Percentiles rank a stretch among this genome's conserved stretches.
These are phyloP conservation scores for Dysmachus trigonus DNA, from an alignment of 2,888 invertebrate species.

Conservation along the genomic window DNA sequence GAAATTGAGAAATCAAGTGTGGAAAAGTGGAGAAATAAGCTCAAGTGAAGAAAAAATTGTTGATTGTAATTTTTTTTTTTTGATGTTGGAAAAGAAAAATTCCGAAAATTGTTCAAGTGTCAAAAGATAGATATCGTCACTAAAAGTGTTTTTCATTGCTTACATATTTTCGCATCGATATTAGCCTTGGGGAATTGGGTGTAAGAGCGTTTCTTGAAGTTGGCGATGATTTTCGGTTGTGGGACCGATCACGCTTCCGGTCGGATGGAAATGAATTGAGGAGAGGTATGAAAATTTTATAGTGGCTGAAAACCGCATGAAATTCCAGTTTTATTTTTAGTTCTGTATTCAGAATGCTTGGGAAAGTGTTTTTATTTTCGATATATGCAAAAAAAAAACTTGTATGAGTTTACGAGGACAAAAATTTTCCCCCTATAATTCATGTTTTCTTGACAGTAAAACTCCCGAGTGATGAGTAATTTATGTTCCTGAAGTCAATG, in stretches of 20 bases:
- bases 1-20: not conserved
- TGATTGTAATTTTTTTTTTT: not conserved
- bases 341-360: not conserved
- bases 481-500: not conserved
- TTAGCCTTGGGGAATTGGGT: conserved; percentile 1
- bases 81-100: conserved; percentile 16
- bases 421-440: not conserved
- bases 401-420: not conserved
- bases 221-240: not conserved
- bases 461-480: not conserved
- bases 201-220: not conserved
- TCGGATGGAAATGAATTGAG: conserved; percentile 4
- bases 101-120: conserved; percentile 6
- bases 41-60: not conserved
- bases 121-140: not conserved
- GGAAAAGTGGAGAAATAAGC: not conserved
- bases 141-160: not conserved
- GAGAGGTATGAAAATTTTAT: conserved; percentile 4
- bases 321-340: conserved; percentile 24
- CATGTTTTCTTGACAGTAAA: conserved; percentile 23
- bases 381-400: not conserved
- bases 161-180: conserved; percentile 4
- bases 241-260: conserved; percentile 1
- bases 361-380: not conserved
- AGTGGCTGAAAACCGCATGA: not conserved